Conservation (phyloP, 2,113 vertebrate genomes). For the Glaucidium brasilianum region DNA sequence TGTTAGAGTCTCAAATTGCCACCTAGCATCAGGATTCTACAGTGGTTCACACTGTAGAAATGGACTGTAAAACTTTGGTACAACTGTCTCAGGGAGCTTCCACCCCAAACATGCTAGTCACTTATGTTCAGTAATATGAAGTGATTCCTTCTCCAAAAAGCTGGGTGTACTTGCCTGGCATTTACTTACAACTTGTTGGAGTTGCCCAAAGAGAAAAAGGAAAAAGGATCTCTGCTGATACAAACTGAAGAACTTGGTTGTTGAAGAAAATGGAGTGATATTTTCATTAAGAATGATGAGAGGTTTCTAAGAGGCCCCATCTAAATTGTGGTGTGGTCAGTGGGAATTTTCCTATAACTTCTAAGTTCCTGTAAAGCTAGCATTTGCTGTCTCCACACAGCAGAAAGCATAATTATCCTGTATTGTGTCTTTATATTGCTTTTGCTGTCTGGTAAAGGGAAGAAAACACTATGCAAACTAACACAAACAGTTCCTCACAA, state of each 20-base stretch:
- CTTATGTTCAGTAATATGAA: accelerated
- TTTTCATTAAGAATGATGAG: background rate
- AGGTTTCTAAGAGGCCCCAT: background rate
- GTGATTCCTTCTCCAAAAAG: background rate
- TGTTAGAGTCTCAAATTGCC: background rate
- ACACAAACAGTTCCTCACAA: background rate
- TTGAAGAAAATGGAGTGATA: background rate
- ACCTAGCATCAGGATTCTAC: background rate
- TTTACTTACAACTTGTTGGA: background rate
- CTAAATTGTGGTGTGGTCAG: background rate
- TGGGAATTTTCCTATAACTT: background rate
- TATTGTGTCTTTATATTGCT: background rate
- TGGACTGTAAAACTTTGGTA: background rate
- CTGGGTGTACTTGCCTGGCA: background rate
- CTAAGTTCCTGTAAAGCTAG: background rate
- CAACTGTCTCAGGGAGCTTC: background rate
- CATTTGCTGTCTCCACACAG: background rate
- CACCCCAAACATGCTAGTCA: background rate
- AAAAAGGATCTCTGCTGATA: background rate
- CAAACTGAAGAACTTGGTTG: background rate
- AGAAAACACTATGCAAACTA: background rate
- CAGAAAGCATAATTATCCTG: background rate
- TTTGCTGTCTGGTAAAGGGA: background rate
- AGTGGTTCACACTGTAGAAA: background rate
- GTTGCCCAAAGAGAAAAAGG: background rate